Percentiles rank a stretch among this genome's conserved stretches.
These are phyloP conservation scores for Apostichopus californicus DNA, from an alignment of 35 echinoderm and acorn worm genomes.

Conservation along the genomic window DNA sequence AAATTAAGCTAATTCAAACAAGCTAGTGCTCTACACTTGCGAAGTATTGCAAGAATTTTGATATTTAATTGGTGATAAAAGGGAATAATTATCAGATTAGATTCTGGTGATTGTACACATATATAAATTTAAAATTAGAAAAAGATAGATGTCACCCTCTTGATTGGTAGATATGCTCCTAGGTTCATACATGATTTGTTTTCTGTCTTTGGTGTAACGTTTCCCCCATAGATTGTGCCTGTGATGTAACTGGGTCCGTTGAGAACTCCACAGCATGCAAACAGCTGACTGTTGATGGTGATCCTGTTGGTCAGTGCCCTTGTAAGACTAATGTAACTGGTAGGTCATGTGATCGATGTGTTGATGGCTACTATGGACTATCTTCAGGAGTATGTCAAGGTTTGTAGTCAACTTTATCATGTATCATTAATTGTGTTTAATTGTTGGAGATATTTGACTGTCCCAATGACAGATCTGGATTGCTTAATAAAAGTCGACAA, in stretches of 20 bases:
- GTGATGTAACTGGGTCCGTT: conserved; percentile 80
- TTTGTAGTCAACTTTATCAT: conserved; percentile 30
- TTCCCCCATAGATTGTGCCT: conserved; percentile 64
- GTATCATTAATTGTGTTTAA: neutral
- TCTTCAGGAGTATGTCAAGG: conserved; percentile 77
- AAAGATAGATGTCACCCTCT: too few species aligned
- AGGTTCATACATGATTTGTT: too few species aligned
- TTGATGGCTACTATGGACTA: conserved; percentile 76
- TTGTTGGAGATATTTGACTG: neutral
- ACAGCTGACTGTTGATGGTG: conserved; percentile 46
- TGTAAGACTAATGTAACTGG: conserved; percentile 86
- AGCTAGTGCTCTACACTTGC: too few species aligned
- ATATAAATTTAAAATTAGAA: too few species aligned
- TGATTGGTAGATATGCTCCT: too few species aligned
- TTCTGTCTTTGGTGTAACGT: too few species aligned
- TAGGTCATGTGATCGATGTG: conserved; percentile 82
- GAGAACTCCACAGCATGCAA: conserved; percentile 62
- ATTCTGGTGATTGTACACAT: too few species aligned
- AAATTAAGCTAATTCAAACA: too few species aligned
- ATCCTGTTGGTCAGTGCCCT: conserved; percentile 84
- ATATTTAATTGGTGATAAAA: too few species aligned
- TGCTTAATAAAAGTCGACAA: neutral
- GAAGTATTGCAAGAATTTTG: too few species aligned
- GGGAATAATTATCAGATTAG: too few species aligned
- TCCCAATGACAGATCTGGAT: neutral